A percentile compares a stretch with the other conserved stretches of the same genome.
phyloP scores from a whole-genome alignment of 1,140 invertebrate species.

The Pseudoatta argentina region DNA sequence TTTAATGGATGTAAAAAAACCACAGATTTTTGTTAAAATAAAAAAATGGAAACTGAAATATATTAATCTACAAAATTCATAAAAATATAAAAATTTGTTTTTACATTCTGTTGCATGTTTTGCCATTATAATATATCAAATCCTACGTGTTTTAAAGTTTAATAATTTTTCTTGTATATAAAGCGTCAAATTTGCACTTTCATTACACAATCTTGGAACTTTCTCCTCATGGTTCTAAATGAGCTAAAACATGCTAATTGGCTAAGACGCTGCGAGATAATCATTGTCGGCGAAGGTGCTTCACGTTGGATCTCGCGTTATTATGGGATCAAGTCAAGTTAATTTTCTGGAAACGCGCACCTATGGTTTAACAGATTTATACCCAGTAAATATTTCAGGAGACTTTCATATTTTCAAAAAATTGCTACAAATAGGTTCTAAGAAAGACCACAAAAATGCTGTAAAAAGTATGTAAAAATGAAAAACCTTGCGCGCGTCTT shows the following conservation, averaged over 20 bases:
- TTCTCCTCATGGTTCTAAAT: constrained; percentile 5
- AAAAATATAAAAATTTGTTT: not conserved
- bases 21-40: not conserved
- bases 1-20: not conserved
- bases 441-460: not conserved
- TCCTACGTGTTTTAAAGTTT: not conserved
- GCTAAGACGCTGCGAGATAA: constrained; percentile 49
- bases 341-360: constrained; percentile 56
- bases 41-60: not conserved
- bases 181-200: not conserved
- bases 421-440: constrained; percentile 20
- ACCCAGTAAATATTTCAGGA: constrained; percentile 22
- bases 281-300: constrained; percentile 29
- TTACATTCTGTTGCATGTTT: not conserved
- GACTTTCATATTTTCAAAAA: constrained; percentile 34
- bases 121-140: not conserved
- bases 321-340: constrained; percentile 49
- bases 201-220: constrained; percentile 39
- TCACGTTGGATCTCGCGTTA: constrained; percentile 31
- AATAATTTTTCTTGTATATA: not conserved
- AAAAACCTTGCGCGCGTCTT: not conserved
- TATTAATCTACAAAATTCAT: not conserved
- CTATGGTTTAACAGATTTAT: constrained; percentile 48
- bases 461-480: not conserved
- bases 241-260: constrained; percentile 55